Percentiles rank a stretch among this genome's conserved stretches.
phyloP scores from a whole-genome alignment of 2,888 invertebrate species.

The Seira musarum region DNA sequence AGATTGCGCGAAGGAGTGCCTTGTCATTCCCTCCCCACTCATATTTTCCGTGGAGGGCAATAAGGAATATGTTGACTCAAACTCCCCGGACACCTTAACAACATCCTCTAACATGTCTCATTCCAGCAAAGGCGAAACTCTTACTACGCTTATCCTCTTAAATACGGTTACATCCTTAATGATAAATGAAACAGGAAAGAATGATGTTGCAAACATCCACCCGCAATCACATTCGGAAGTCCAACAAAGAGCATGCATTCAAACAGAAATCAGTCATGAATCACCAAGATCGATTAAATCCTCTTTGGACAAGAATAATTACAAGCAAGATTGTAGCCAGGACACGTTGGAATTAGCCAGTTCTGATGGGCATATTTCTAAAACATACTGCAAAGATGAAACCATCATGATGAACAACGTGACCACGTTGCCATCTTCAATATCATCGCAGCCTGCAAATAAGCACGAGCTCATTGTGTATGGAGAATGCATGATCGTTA shows the following conservation, averaged over 20 bases:
- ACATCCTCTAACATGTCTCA: not conserved
- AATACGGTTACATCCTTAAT: not conserved
- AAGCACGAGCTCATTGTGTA: not conserved
- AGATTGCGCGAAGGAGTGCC: not conserved
- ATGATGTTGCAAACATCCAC: constrained; percentile 22
- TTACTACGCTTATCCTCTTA: not conserved
- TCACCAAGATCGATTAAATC: constrained; percentile 33
- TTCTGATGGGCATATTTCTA: constrained; percentile 23
- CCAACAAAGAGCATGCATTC: constrained; percentile 18
- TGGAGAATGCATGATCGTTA: not conserved
- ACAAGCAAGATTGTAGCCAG: constrained; percentile 26
- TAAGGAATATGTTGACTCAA: not conserved
- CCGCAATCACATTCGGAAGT: constrained; percentile 35
- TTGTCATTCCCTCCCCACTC: not conserved
- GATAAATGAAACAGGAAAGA: too few species aligned
- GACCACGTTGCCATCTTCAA: not conserved
- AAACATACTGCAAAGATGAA: constrained; percentile 27
- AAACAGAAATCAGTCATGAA: constrained; percentile 36
- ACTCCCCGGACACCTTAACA: constrained; percentile 2
- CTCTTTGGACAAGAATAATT: constrained; percentile 9
- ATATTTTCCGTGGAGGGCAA: not conserved
- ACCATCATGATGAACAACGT: constrained; percentile 5
- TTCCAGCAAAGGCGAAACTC: constrained; percentile 2
- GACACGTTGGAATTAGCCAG: constrained; percentile 45
- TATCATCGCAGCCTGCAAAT: not conserved